A percentile compares a stretch with the other conserved stretches of the same genome.
Evolutionary conservation across 1,140 invertebrate genomes (phyloP).

Genomic region (Eulimnadia texana): DNA sequence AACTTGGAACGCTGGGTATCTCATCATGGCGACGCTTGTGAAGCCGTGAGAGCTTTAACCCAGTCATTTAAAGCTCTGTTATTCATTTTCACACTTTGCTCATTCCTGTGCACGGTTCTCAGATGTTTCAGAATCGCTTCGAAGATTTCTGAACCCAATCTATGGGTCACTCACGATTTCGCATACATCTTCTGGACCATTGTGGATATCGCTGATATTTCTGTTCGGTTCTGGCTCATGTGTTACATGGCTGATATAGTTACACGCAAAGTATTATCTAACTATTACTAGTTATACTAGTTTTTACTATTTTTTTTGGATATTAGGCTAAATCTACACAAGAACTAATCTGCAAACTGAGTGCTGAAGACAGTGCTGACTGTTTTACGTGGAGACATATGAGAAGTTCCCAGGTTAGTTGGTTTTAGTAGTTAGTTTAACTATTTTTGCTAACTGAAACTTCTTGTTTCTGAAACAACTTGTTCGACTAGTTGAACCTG

Average conservation of each 20-base stretch:
- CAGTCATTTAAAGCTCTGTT: neutral
- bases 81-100: neutral
- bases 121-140: neutral
- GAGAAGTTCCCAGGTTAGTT: too few species aligned
- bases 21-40: neutral
- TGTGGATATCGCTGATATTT: neutral
- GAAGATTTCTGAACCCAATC: neutral
- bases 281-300: neutral
- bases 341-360: neutral
- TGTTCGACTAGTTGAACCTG: neutral
- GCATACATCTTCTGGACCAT: neutral
- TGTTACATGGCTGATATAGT: neutral
- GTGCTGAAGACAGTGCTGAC: too few species aligned
- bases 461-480: too few species aligned
- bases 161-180: neutral
- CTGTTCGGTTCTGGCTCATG: neutral
- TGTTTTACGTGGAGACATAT: too few species aligned
- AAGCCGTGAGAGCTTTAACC: neutral
- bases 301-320: neutral
- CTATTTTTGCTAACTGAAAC: neutral
- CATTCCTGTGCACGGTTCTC: neutral
- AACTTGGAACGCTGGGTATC: neutral
- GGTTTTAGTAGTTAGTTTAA: neutral
- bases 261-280: neutral
- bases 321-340: neutral